Conservation (phyloP, 2,113 vertebrate species). For the Nettapus auritus region DNA sequence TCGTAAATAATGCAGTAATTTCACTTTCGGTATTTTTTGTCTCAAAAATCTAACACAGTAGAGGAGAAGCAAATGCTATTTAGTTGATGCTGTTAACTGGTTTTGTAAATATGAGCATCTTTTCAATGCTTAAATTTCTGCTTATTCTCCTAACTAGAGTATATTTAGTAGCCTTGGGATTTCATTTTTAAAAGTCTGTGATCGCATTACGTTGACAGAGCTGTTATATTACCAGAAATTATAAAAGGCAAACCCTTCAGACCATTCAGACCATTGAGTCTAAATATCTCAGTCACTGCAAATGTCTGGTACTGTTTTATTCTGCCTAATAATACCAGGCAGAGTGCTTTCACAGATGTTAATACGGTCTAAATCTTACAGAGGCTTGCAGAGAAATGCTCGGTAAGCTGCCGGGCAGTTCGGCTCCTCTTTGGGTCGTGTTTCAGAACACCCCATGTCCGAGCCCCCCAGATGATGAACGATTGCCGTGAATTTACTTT, state of each 20-base stretch:
- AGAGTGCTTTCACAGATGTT: conserved; percentile 25
- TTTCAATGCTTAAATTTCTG: not conserved
- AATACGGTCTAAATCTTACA: conserved; percentile 15
- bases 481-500: not conserved
- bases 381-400: not conserved
- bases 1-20: not conserved
- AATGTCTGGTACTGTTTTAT: conserved; percentile 39
- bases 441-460: not conserved
- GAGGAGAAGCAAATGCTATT: not conserved
- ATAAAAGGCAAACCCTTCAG: conserved; percentile 5
- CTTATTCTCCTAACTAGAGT: not conserved
- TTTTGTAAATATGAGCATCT: not conserved
- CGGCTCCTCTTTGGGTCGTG: not conserved
- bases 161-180: not conserved
- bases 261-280: not conserved
- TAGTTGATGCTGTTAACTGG: not conserved
- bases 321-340: conserved; percentile 45
- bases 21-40: not conserved
- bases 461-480: not conserved
- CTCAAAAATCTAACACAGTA: not conserved
- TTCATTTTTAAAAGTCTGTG: not conserved
- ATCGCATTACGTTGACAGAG: not conserved
- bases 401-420: not conserved
- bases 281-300: conserved; percentile 22
- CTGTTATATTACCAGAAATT: conserved; percentile 11